Evolutionary conservation across 2,888 invertebrate genomes (phyloP).

Genomic region (Junonia oenone): DNA sequence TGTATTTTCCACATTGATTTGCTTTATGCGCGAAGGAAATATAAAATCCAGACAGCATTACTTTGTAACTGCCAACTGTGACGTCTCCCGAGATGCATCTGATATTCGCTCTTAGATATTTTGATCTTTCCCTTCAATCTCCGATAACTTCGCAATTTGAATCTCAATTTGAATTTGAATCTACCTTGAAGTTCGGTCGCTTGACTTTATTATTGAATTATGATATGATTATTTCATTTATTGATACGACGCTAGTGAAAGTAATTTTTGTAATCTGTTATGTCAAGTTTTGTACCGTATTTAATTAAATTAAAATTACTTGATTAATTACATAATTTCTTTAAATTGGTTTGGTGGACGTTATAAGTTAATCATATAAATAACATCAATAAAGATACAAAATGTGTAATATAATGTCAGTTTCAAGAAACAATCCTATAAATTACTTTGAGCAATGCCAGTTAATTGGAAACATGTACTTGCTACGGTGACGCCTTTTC

Average conservation of each 20-base stretch:
- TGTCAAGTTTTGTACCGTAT: no score
- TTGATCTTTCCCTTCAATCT: conserved; percentile 13
- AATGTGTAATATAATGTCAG: neutral
- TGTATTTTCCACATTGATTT: neutral
- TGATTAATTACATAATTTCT: no score
- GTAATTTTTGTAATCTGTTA: no score
- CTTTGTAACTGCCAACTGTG: conserved; percentile 6
- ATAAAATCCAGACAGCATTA: conserved; percentile 1
- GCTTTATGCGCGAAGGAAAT: neutral
- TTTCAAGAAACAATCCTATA: neutral
- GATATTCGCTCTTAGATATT: conserved; percentile 11
- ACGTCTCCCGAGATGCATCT: conserved; percentile 5
- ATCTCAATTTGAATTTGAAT: conserved; percentile 28
- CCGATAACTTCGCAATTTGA: conserved; percentile 2
- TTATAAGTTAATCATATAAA: neutral
- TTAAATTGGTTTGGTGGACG: no score
- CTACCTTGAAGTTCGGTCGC: neutral
- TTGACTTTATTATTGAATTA: neutral
- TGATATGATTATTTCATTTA: neutral
- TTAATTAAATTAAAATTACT: no score
- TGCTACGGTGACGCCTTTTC: neutral
- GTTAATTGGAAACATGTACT: neutral
- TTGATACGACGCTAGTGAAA: no score
- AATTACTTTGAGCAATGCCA: neutral
- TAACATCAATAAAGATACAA: neutral